Evolutionary conservation across 2,888 invertebrate genomes (phyloP).

Genomic region (Hemicrepidius hirtus): DNA sequence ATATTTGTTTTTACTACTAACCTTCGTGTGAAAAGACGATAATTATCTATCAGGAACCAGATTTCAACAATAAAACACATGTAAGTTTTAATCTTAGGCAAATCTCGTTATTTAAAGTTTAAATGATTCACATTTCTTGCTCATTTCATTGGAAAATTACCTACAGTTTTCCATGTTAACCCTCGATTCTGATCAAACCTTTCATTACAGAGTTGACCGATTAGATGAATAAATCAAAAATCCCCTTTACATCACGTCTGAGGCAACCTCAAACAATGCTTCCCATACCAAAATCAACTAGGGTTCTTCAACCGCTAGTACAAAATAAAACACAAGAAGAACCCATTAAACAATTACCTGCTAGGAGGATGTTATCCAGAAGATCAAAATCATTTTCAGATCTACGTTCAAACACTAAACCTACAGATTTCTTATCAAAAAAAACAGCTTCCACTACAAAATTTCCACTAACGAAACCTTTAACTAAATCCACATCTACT

Average conservation of each 20-base stretch:
- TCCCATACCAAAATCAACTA: slow-evolving; percentile 1
- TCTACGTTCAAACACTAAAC: neutral
- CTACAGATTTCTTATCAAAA: neutral
- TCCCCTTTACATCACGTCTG: neutral
- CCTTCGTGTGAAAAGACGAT: too few species aligned
- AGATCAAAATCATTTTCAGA: slow-evolving; percentile 5
- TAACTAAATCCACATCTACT: neutral
- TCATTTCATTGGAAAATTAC: too few species aligned
- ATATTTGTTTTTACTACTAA: too few species aligned
- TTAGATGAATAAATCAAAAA: neutral
- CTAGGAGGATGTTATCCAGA: neutral
- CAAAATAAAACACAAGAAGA: neutral
- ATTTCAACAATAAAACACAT: too few species aligned
- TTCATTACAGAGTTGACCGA: too few species aligned
- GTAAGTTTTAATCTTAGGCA: too few species aligned
- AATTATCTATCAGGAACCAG: too few species aligned
- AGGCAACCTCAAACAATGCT: neutral
- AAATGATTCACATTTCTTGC: too few species aligned
- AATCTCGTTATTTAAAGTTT: too few species aligned
- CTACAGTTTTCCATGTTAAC: too few species aligned
- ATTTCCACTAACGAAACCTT: neutral
- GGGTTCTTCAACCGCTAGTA: neutral
- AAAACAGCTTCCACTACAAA: neutral
- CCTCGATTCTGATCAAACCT: too few species aligned
- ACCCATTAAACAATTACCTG: neutral